Conservation (phyloP, 1,140 invertebrate species). For the Neodiprion lecontei region DNA sequence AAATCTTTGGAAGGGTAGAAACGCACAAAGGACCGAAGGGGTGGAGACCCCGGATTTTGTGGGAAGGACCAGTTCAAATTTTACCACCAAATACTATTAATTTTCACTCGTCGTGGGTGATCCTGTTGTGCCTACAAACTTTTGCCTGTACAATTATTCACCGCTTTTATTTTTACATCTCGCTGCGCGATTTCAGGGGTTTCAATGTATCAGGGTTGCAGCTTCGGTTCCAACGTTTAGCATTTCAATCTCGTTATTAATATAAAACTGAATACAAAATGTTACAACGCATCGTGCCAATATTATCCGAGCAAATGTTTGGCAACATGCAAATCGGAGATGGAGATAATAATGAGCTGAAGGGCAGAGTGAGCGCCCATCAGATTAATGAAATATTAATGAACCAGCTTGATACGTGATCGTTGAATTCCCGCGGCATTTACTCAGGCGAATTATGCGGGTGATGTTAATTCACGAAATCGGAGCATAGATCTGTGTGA, state of each 20-base stretch:
- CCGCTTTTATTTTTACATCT: neutral
- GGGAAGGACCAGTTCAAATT: slow-evolving; percentile 12
- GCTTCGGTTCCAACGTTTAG: too few relatives aligned
- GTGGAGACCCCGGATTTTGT: slow-evolving; percentile 10
- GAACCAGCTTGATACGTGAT: slow-evolving; percentile 7
- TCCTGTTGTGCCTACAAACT: neutral
- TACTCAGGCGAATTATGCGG: neutral
- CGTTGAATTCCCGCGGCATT: neutral
- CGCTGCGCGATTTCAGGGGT: too few relatives aligned
- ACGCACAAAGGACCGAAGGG: slow-evolving; percentile 6
- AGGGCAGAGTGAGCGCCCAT: neutral
- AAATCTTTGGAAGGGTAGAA: slow-evolving; percentile 6
- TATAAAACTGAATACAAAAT: neutral
- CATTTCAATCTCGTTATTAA: too few relatives aligned
- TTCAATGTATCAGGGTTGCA: too few relatives aligned
- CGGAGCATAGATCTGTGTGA: too few relatives aligned
- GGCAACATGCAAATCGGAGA: neutral
- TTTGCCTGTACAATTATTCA: slow-evolving; percentile 1
- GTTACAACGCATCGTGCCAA: slow-evolving; percentile 4
- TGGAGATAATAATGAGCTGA: slow-evolving; percentile 8
- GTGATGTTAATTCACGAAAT: too few relatives aligned
- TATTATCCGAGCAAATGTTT: slow-evolving; percentile 15
- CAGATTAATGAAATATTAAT: slow-evolving; percentile 19
- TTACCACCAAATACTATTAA: neutral
- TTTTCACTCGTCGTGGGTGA: slow-evolving; percentile 9